Evolutionary conservation across 2,113 vertebrate species (phyloP), one percentile per base, ranked within the genome.

Genomic region (Pygoscelis adeliae): DNA sequence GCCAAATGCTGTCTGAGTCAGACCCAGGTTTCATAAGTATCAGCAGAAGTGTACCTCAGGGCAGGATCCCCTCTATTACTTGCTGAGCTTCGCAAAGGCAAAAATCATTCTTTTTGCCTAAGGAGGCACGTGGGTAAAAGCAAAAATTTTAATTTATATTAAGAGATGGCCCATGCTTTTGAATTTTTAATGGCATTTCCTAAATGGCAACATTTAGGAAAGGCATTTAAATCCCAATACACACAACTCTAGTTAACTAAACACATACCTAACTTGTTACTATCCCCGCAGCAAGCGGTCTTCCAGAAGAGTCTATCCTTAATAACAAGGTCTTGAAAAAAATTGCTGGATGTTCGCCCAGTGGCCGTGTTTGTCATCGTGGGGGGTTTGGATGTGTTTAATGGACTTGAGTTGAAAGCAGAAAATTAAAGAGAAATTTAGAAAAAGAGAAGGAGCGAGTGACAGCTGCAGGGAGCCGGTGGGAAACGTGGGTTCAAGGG

Each of bases 1-100:
- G 77, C 80, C 92, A 91, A 97, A 47, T 19, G 27, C 40, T 93
- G 16, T 23, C 86, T 92, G 90, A 95, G 52, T 90, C 80, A 95
- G 77, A 71, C 50, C 29, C 36, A 47, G 71, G 71, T 87, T 96
- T 95, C 80, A 55, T 26, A 25, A 89, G 16, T 36, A 53, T 83
- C 80, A 91, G 77, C 73, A 93, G 55, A 86, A 90, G 36, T 40
- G 30, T 46, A 84, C 87, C 83, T 87, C 70, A 56, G 94, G 89
- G 94, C 76, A 92, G 65, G 89, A 92, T 92, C 56, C n/a, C 80
- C 66, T 77, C 61, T 87, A 38, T 86, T 78, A 90, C 89, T 89
- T 82, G 67, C 83, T 92, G 83, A 89, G 66, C 87, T 89, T 91
- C 29, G 6, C 44, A 83, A 87, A 92, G 84, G 9, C 19, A 46